These are phyloP conservation scores for Oryctes rhinoceros DNA, from an alignment of 1,140 invertebrate species.

Conservation along the genomic window DNA sequence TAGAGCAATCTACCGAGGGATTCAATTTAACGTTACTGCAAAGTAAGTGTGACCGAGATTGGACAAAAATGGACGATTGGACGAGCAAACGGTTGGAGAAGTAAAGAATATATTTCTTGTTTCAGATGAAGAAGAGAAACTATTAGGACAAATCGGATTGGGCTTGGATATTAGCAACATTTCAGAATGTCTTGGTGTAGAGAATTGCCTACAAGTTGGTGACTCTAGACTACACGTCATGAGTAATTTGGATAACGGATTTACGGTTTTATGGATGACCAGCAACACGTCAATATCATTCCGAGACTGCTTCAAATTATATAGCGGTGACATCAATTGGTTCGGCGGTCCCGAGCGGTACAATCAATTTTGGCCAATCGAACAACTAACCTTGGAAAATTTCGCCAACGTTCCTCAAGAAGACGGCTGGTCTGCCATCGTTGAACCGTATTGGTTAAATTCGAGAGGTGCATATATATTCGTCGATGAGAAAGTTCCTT, in stretches of 20 bases:
- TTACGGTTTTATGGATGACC: slow-evolving; percentile 34
- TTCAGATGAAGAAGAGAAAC: slow-evolving; percentile 8
- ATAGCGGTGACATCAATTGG: slow-evolving; percentile 13
- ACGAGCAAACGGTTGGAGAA: too few species aligned
- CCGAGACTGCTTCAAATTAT: slow-evolving; percentile 37
- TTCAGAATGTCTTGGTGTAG: neutral
- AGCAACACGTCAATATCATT: neutral
- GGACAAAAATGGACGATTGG: too few species aligned
- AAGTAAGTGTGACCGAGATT: slow-evolving; percentile 5
- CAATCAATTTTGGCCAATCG: slow-evolving; percentile 68
- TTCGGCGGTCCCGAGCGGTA: slow-evolving; percentile 41
- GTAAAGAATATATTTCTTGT: neutral
- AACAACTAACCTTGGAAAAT: slow-evolving; percentile 67
- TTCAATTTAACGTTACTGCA: neutral
- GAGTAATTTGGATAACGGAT: slow-evolving; percentile 29
- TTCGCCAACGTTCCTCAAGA: slow-evolving; percentile 72
- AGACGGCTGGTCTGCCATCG: slow-evolving; percentile 69
- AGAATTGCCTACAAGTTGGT: slow-evolving; percentile 39
- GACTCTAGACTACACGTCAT: slow-evolving; percentile 23
- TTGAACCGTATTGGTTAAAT: slow-evolving; percentile 81
- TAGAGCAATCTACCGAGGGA: neutral
- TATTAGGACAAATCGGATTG: slow-evolving; percentile 8
- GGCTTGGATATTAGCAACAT: neutral
- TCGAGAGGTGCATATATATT: slow-evolving; percentile 72
- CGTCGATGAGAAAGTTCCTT: slow-evolving; percentile 69